Conservation (phyloP, 2,888 invertebrate species). For the Leucophenga maculata region DNA sequence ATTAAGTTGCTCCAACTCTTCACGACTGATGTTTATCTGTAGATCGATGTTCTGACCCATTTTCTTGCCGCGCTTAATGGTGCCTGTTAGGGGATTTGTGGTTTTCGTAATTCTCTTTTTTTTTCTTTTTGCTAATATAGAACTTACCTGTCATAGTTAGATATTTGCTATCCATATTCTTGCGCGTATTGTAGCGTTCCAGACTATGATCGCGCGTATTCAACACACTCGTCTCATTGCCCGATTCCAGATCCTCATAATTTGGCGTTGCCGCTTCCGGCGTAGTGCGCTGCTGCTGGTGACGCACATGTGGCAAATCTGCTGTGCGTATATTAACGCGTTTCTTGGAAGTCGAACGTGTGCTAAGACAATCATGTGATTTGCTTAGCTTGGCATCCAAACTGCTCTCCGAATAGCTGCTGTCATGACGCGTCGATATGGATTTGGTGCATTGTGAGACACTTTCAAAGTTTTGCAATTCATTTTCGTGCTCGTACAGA, state of each 20-base stretch:
- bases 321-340: conserved; percentile 78
- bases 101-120: background rate
- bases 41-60: conserved; percentile 83
- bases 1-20: conserved; percentile 80
- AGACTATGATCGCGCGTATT: conserved; percentile 72
- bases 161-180: conserved; percentile 75
- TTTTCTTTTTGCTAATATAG: too few species aligned
- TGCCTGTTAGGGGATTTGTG: conserved; percentile 74
- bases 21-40: conserved; percentile 80
- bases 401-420: conserved; percentile 71
- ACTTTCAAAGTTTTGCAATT: conserved; percentile 70
- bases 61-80: conserved; percentile 81
- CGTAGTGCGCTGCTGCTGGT: conserved; percentile 68
- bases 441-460: conserved; percentile 67
- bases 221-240: conserved; percentile 68
- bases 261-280: conserved; percentile 63
- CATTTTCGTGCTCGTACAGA: conserved; percentile 73
- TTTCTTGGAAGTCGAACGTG: conserved; percentile 75
- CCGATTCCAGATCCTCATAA: conserved; percentile 71
- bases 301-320: conserved; percentile 68
- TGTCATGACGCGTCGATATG: conserved; percentile 66
- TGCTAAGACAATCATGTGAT: conserved; percentile 73
- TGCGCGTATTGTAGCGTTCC: conserved; percentile 75
- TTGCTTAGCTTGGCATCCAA: conserved; percentile 70
- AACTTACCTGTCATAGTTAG: conserved; percentile 76